A percentile compares a stretch with the other conserved stretches of the same genome.
Evolutionary conservation across 2,113 vertebrate species (phyloP).

Genomic region (Marcusenius ussheri): DNA sequence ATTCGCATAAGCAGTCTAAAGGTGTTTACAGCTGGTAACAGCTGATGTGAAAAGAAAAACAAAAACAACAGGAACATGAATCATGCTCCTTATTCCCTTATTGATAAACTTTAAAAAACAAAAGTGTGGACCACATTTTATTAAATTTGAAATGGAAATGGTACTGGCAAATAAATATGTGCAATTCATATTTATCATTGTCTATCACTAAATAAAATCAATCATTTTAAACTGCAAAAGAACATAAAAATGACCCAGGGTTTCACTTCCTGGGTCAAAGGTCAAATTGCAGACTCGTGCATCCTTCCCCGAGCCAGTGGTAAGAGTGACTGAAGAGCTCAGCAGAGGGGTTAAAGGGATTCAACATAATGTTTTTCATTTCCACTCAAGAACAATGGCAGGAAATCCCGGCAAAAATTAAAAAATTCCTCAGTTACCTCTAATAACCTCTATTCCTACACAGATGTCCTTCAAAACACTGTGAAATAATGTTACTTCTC

Average conservation of each 20-base stretch:
- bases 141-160: neutral
- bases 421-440: slow-evolving; percentile 29
- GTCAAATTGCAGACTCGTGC: neutral
- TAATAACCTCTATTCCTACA: slow-evolving; percentile 17
- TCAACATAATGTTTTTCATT: slow-evolving; percentile 3
- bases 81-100: neutral
- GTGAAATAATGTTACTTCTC: neutral
- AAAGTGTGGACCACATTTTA: neutral
- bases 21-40: neutral
- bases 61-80: neutral
- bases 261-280: neutral
- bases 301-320: neutral
- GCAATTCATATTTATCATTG: neutral
- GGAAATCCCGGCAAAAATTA: slow-evolving; percentile 38
- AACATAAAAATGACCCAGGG: neutral
- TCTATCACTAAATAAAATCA: neutral
- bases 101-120: neutral
- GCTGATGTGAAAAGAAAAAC: neutral
- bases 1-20: neutral
- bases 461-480: neutral
- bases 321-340: neutral
- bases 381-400: slow-evolving; percentile 33
- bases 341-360: neutral
- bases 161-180: neutral
- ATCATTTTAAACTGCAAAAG: neutral